Base-by-base conservation (phyloP, 2,888 invertebrate genomes). In the Mesopsocus fuscifrons region DNA sequence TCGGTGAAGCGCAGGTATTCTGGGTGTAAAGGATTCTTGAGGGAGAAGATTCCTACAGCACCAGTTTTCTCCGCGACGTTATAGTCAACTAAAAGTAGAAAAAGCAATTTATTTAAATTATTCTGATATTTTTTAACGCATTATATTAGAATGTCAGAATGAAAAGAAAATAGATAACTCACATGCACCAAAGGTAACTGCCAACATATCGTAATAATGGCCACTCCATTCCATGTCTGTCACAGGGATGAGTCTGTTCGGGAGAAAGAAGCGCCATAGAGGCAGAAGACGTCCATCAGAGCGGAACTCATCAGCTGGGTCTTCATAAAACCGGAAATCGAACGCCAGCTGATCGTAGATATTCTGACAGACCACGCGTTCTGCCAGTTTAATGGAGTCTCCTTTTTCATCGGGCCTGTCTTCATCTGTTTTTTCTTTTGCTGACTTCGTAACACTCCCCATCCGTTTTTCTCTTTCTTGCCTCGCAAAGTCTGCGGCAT, bases 1-100 rank as follows among this genome's bases (percentile, higher is more conserved):
- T 85, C 80, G 0, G 84, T 82, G 51, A 72, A 65, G 54, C 79
- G 82, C 2, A 80, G 72, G 59, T 82, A 84, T 57, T 94, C 94
- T 0, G 95, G 94, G 61, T 72, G 85, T 0, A 91, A 88, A 0
- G 94, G 91, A 64, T 94, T 94, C 63, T 94, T 94, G 47, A 94
- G 71, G 30, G 85, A 84, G 65, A 80, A 94, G 34, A 92, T 65
- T 54, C 91, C 84, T 2, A 95, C 69, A 50, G 79, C 75, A 1
- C 91, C 91, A 38, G 77, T 76, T 46, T 26, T 11, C 6, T 26
- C 26, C 26, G 11, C 26, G 8, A 26, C 6, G 26, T 26, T 11
- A 11, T 9, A 26, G 11, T 26, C 26, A 26, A 11, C 26, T 26
- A n/a, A n/a, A n/a, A n/a, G n/a, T n/a, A n/a, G n/a, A n/a, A n/a